phyloP scores from a whole-genome alignment of 2,797 vertebrate genomes.

The Anableps anableps region DNA sequence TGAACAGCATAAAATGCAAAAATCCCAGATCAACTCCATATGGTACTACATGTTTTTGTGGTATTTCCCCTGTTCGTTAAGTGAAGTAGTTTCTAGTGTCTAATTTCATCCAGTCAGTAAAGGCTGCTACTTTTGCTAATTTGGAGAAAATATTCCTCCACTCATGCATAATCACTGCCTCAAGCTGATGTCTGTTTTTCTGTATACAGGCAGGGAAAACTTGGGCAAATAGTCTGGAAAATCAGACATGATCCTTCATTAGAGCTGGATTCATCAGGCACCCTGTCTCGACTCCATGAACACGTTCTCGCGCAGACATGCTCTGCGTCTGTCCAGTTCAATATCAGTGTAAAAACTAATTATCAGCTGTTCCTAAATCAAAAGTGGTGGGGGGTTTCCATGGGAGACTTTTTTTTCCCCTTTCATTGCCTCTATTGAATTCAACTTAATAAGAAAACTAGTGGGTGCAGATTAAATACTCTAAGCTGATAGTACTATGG shows the following conservation, averaged over 20 bases:
- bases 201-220: constrained; percentile 4
- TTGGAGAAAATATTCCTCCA: constrained; percentile 19
- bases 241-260: constrained; percentile 10
- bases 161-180: constrained; percentile 15
- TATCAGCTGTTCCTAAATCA: constrained; percentile 26
- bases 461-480: not conserved
- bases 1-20: constrained; percentile 7
- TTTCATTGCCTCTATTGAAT: constrained; percentile 1
- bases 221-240: constrained; percentile 6
- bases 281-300: not conserved
- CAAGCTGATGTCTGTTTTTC: constrained; percentile 14
- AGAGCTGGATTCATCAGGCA: constrained; percentile 16
- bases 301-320: not conserved
- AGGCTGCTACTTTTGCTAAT: constrained; percentile 10
- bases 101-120: constrained; percentile 28
- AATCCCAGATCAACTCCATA: constrained; percentile 26
- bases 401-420: not conserved
- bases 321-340: constrained; percentile 9
- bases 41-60: constrained; percentile 34
- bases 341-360: constrained; percentile 25
- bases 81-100: constrained; percentile 15
- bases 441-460: constrained; percentile 10
- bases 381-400: constrained; percentile 9
- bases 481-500: not conserved
- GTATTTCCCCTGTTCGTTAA: constrained; percentile 33